A percentile compares a stretch with the other conserved stretches of the same genome.
Conservation (phyloP, 1,140 invertebrate species). For the Scaptodrosophila lebanonensis region DNA sequence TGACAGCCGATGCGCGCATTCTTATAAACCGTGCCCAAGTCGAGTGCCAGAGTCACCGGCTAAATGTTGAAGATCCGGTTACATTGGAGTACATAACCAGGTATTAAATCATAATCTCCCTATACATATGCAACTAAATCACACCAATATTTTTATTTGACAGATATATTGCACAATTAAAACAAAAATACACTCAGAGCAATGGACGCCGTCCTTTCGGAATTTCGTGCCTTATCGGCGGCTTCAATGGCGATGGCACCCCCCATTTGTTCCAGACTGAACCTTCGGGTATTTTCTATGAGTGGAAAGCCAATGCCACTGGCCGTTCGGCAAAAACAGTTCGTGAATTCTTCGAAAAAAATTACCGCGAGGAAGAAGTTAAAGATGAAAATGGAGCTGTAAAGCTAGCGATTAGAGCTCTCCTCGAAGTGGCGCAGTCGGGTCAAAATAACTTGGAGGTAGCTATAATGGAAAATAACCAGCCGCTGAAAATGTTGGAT, state of each 20-base stretch:
- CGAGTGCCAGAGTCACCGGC: slow-evolving; percentile 98
- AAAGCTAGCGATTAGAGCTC: slow-evolving; percentile 95
- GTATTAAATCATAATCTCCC: slow-evolving; percentile 76
- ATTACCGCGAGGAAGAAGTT: slow-evolving; percentile 92
- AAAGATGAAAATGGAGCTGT: slow-evolving; percentile 92
- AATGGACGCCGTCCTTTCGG: slow-evolving; percentile 99
- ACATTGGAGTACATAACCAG: slow-evolving; percentile 99
- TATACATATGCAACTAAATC: neutral
- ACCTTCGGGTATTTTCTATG: slow-evolving; percentile 99
- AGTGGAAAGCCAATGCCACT: slow-evolving; percentile 99
- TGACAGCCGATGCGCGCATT: slow-evolving; percentile 99
- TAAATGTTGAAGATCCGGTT: slow-evolving; percentile 99
- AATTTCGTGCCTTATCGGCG: slow-evolving; percentile 97
- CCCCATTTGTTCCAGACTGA: slow-evolving; percentile 99
- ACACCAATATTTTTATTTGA: neutral
- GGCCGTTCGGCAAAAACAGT: slow-evolving; percentile 98
- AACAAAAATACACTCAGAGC: slow-evolving; percentile 99
- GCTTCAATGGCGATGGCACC: slow-evolving; percentile 97
- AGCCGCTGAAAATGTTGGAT: slow-evolving; percentile 92
- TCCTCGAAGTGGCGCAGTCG: slow-evolving; percentile 98
- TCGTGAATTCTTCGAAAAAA: slow-evolving; percentile 98
- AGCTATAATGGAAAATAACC: slow-evolving; percentile 92
- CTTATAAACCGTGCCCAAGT: slow-evolving; percentile 97
- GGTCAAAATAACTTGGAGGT: slow-evolving; percentile 99
- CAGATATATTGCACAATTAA: slow-evolving; percentile 81